Evolutionary conservation across 2,888 invertebrate species (phyloP).

Genomic region (Macrosiphum euphorbiae): DNA sequence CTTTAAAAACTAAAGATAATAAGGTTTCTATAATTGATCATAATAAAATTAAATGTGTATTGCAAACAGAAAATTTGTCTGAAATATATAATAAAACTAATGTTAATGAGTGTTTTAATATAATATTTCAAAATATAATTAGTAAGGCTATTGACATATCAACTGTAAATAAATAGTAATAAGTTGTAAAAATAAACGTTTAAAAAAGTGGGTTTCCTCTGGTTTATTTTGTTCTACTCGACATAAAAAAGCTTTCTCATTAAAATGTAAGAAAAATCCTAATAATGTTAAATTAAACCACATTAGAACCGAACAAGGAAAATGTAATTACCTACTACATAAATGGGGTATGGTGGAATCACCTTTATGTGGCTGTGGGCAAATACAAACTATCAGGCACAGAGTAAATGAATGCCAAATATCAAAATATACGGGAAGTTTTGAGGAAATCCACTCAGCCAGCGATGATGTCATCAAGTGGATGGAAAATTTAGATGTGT

Average conservation of each 20-base stretch:
- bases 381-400: no score
- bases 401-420: no score
- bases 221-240: conserved; percentile 18
- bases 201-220: conserved; percentile 13
- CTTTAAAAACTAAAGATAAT: not conserved
- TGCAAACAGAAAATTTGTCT: not conserved
- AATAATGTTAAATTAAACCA: no score
- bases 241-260: not conserved
- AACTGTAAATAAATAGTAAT: not conserved
- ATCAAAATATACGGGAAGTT: no score
- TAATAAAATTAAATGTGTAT: not conserved
- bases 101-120: not conserved
- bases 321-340: no score
- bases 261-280: conserved; percentile 43
- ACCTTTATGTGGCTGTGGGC: no score
- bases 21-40: not conserved
- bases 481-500: no score
- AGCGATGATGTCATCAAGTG: no score
- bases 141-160: not conserved
- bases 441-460: no score
- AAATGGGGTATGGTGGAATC: no score
- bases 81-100: conserved; percentile 19
- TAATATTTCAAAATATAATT: not conserved
- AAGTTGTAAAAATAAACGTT: conserved; percentile 22
- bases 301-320: no score